These are phyloP conservation scores for Diplolepis rosae DNA, from an alignment of 2,888 invertebrate genomes.

Conservation along the genomic window DNA sequence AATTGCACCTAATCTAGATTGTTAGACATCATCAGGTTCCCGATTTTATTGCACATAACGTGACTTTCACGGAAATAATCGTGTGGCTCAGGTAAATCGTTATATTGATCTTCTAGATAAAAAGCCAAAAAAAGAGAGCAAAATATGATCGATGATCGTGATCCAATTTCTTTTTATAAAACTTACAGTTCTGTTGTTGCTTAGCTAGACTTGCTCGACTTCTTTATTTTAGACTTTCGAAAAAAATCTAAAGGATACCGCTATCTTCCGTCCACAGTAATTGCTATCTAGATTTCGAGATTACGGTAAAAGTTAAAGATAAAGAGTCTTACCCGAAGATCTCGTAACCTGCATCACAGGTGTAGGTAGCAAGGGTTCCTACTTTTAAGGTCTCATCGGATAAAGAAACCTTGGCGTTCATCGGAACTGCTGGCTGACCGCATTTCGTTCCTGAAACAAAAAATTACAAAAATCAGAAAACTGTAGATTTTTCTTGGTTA, in stretches of 20 bases:
- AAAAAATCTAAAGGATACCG: background rate
- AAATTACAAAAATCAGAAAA: slow-evolving; percentile 45
- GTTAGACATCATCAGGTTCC: background rate
- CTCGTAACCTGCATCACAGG: slow-evolving; percentile 92
- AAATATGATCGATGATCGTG: slow-evolving; percentile 3
- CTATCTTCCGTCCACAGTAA: too few relatives aligned
- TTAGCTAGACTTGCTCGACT: background rate
- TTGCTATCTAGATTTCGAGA: too few relatives aligned
- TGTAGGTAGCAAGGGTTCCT: slow-evolving; percentile 83
- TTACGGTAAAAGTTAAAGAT: too few relatives aligned
- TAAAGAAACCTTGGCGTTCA: slow-evolving; percentile 84
- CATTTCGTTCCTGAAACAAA: slow-evolving; percentile 77
- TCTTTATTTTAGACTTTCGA: background rate
- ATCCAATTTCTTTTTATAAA: slow-evolving; percentile 2
- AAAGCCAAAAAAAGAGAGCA: background rate
- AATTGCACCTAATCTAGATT: too few relatives aligned
- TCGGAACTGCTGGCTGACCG: slow-evolving; percentile 89
- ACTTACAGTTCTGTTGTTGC: background rate
- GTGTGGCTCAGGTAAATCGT: slow-evolving; percentile 10
- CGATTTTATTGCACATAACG: slow-evolving; percentile 22
- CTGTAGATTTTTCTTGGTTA: background rate
- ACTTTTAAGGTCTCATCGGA: slow-evolving; percentile 76
- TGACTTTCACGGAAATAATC: slow-evolving; percentile 36
- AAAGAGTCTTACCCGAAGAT: slow-evolving; percentile 81
- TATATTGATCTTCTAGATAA: slow-evolving; percentile 10